phyloP scores from a whole-genome alignment of 1,140 invertebrate genomes.

The Euwallacea similis region DNA sequence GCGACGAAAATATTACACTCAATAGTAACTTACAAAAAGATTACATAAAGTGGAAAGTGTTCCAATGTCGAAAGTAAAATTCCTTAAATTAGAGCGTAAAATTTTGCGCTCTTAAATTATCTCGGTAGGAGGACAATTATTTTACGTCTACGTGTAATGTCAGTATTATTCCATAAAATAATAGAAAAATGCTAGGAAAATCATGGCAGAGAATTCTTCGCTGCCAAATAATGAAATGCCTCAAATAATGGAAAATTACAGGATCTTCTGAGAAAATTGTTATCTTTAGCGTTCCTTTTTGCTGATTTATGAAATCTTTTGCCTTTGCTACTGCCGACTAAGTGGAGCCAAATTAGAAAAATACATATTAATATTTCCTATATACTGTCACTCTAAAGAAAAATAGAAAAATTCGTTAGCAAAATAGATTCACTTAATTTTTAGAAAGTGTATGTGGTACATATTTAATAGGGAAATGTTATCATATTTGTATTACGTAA shows the following conservation, averaged over 20 bases:
- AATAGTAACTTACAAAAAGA: too few relatives aligned
- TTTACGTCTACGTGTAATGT: slow-evolving; percentile 18
- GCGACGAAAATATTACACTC: too few relatives aligned
- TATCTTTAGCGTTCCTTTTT: slow-evolving; percentile 9
- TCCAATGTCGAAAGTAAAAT: too few relatives aligned
- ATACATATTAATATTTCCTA: too few relatives aligned
- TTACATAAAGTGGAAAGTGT: too few relatives aligned
- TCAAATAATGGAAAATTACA: slow-evolving; percentile 19
- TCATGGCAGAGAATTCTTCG: slow-evolving; percentile 10
- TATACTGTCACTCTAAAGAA: too few relatives aligned
- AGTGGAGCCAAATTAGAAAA: too few relatives aligned
- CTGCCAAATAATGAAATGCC: slow-evolving; percentile 17
- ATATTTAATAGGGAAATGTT: neutral
- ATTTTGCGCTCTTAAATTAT: slow-evolving; percentile 11
- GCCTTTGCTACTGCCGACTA: slow-evolving; percentile 2
- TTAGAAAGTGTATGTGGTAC: too few relatives aligned
- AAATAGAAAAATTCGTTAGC: too few relatives aligned
- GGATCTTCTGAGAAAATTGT: slow-evolving; percentile 15
- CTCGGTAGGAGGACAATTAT: slow-evolving; percentile 2
- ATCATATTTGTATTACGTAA: too few relatives aligned
- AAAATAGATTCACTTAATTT: too few relatives aligned
- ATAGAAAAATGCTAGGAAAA: slow-evolving; percentile 19
- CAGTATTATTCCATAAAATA: slow-evolving; percentile 18
- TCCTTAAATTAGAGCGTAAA: neutral
- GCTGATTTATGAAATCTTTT: slow-evolving; percentile 15